phyloP scores from a whole-genome alignment of 2,113 vertebrate genomes.

The Sorex araneus region DNA sequence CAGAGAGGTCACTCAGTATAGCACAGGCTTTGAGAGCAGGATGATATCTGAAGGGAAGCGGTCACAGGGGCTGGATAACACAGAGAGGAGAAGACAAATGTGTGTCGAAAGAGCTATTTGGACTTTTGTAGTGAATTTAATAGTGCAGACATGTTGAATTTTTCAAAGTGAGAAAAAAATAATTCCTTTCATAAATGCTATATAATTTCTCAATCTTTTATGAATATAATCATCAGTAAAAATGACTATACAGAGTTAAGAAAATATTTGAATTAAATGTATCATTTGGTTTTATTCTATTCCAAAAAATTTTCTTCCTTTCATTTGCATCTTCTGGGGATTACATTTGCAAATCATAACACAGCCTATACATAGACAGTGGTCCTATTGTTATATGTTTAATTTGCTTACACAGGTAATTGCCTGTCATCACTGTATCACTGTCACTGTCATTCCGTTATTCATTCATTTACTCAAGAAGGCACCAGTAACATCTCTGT shows the following conservation, averaged over 20 bases:
- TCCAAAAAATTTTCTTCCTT: not conserved
- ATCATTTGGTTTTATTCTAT: not conserved
- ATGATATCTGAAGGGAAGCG: not conserved
- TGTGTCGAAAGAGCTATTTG: too few relatives aligned
- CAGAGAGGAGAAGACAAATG: too few relatives aligned
- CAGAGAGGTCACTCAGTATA: not conserved
- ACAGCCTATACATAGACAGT: not conserved
- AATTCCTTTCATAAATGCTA: not conserved
- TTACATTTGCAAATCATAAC: not conserved
- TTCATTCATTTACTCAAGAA: too few relatives aligned
- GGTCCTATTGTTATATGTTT: not conserved
- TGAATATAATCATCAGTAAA: not conserved
- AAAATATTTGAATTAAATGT: not conserved
- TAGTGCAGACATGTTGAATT: too few relatives aligned
- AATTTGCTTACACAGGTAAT: not conserved
- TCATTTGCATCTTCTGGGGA: not conserved
- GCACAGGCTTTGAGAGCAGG: not conserved
- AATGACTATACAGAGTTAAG: not conserved
- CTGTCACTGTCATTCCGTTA: too few relatives aligned
- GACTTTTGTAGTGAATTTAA: too few relatives aligned
- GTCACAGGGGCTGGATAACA: too few relatives aligned
- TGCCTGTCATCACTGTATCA: too few relatives aligned
- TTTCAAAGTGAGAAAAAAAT: not conserved
- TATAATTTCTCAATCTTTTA: not conserved
- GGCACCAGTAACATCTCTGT: too few relatives aligned